Evolutionary conservation across 2,797 vertebrate genomes (phyloP), one percentile per base, ranked within the genome.

Genomic region (Phalloptychus januarius): DNA sequence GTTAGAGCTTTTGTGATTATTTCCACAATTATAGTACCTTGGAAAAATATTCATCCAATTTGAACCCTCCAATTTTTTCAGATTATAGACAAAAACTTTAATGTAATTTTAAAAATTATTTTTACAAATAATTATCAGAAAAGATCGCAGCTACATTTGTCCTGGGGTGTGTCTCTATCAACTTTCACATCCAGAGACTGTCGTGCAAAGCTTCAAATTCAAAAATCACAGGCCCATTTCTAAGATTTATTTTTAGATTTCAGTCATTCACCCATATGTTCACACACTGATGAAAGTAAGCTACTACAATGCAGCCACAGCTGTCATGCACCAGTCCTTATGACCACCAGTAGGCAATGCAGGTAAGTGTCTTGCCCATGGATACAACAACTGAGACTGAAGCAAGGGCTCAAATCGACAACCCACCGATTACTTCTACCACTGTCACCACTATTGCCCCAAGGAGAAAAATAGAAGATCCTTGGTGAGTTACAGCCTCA

Each of bases 1-100:
- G 83, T 85, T 44, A 16, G 40, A n/a, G 23, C 12, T 28, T 40
- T 42, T 42, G 65, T 13, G 23, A 69, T 42, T 18, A 42, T 42
- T 69, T 69, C 65, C 11, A 42, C 38, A 42, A 13, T 69, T n/a
- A 69, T 42, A 42, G 11, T 2, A 4, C 23, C 23, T 42, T 13
- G 63, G 33, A 69, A 69, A 40, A 42, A 4, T 5, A n/a, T 42
- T 69, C 23, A 13, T 25, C 25, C 38, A 38, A 69, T 23, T 42
- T 42, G 11, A 40, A 40, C 2, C n/a, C 36, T 25, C 38, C 25
- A 5, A 42, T 42, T 42, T 69, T 69, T 38, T 25, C 36, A 67
- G 36, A 40, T 42, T 42, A 67, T 3, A 23, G 6, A 18, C 61
- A 65, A 15, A 65, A 38, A 65, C 33, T 20, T 36, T 15, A 63